Percentiles rank a stretch among this genome's conserved stretches.
These are phyloP conservation scores for Caerostris darwini DNA, from an alignment of 1,140 invertebrate genomes.

Conservation along the genomic window DNA sequence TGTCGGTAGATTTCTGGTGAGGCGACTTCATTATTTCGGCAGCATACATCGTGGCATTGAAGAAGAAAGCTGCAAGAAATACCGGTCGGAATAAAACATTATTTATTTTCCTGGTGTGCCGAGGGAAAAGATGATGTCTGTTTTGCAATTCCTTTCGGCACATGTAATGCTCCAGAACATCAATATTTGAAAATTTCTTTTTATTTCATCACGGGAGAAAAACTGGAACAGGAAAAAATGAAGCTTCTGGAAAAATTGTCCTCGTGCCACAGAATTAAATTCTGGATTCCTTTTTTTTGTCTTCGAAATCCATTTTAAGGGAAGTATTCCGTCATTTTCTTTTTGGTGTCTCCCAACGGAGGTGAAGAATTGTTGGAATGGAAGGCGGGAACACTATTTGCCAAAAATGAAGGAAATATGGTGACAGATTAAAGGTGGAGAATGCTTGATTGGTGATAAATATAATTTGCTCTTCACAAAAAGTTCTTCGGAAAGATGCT, in stretches of 20 bases:
- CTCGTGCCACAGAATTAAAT: conserved; percentile 51
- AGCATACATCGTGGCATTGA: not conserved
- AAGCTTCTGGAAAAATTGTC: conserved; percentile 4
- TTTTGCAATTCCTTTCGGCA: conserved; percentile 23
- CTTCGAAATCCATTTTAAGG: conserved; percentile 17
- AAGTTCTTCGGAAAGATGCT: not conserved
- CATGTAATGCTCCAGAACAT: not conserved
- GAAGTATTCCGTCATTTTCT: not conserved
- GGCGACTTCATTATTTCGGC: conserved; percentile 35
- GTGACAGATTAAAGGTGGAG: conserved; percentile 21
- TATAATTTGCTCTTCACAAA: not conserved
- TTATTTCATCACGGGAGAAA: not conserved
- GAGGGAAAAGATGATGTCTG: not conserved
- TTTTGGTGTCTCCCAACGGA: not conserved
- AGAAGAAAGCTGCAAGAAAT: not conserved
- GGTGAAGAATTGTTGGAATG: not conserved
- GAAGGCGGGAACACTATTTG: conserved; percentile 7
- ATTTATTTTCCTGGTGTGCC: not conserved
- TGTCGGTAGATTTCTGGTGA: conserved; percentile 23
- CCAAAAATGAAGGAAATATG: not conserved
- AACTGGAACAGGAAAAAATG: not conserved
- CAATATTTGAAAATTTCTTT: conserved; percentile 32
- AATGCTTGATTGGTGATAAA: not conserved
- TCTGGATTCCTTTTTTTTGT: not conserved
- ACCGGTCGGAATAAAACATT: conserved; percentile 28